These are phyloP conservation scores for Oscheius sp. DNA, from an alignment of 2,888 invertebrate species.

Conservation along the genomic window DNA sequence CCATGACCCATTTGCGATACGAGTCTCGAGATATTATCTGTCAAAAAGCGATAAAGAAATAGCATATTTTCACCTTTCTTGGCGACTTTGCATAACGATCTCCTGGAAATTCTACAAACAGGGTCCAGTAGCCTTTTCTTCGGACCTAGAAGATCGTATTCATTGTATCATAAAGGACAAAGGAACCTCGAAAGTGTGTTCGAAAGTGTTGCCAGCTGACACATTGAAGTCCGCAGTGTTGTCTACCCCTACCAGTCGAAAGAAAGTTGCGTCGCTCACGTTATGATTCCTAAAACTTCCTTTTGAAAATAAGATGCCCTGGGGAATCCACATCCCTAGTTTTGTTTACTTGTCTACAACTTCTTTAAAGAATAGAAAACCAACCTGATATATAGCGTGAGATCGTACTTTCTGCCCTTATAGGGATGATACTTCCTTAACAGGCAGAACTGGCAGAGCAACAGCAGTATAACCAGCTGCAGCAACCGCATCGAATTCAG, in stretches of 20 bases:
- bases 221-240: conserved; percentile 69
- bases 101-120: conserved; percentile 69
- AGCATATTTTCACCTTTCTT: conserved; percentile 48
- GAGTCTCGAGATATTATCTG: conserved; percentile 69
- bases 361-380: no score
- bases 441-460: conserved; percentile 15
- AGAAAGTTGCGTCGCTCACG: conserved; percentile 68
- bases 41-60: neutral
- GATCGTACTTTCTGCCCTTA: conserved; percentile 61
- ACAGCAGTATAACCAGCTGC: conserved; percentile 27
- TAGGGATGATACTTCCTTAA: conserved; percentile 38
- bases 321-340: neutral
- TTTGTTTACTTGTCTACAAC: no score
- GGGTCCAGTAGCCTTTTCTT: conserved; percentile 68
- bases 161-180: neutral
- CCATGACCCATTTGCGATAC: conserved; percentile 69
- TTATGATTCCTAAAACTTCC: conserved; percentile 66
- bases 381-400: conserved; percentile 67
- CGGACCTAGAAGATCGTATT: conserved; percentile 53
- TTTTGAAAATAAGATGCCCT: no score
- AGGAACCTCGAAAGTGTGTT: conserved; percentile 66
- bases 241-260: conserved; percentile 68
- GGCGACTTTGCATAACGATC: conserved; percentile 68
- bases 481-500: conserved; percentile 32
- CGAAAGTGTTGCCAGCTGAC: conserved; percentile 66